Evolutionary conservation across 1,140 invertebrate genomes (phyloP).

Genomic region (Halyomorpha halys): DNA sequence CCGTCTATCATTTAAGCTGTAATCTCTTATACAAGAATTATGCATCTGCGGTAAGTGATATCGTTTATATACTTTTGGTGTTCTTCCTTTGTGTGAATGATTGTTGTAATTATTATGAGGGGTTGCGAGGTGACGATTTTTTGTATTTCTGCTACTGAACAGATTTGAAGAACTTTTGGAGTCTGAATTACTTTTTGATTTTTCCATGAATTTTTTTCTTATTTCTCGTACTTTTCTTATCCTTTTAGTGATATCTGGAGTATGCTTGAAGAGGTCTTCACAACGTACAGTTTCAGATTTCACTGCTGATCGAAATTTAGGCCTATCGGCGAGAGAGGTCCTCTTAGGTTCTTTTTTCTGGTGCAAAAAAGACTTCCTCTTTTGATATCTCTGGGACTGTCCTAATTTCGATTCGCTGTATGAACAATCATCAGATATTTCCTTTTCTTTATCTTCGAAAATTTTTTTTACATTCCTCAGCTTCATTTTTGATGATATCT

Average conservation of each 20-base stretch:
- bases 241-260: background rate
- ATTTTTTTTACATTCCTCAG: background rate
- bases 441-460: background rate
- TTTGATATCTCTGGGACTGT: background rate
- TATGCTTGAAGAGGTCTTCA: background rate
- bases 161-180: no score
- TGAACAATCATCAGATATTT: background rate
- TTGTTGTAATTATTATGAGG: no score
- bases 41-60: no score
- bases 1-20: no score
- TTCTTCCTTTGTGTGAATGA: no score
- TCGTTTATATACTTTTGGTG: no score
- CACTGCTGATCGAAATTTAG: background rate
- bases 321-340: background rate
- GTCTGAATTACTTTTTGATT: background rate
- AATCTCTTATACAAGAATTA: no score
- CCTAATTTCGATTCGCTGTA: background rate
- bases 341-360: background rate
- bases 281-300: background rate
- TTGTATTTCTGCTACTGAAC: no score
- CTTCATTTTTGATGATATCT: background rate
- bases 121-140: no score
- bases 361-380: background rate
- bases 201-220: background rate
- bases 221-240: background rate